These are phyloP conservation scores for Teleopsis dalmanni DNA, from an alignment of 1,140 invertebrate genomes.

Conservation along the genomic window DNA sequence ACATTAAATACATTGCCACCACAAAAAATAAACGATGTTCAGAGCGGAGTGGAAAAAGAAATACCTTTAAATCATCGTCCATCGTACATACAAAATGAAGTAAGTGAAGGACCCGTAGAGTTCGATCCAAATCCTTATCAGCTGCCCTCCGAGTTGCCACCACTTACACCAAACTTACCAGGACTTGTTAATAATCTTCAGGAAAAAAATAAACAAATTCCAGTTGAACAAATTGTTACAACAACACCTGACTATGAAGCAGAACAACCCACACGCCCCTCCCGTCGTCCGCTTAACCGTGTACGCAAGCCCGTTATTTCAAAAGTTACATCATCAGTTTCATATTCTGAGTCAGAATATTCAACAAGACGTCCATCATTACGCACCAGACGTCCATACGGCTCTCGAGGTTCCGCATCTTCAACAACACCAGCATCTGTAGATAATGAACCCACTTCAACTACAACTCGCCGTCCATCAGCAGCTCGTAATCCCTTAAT, in stretches of 20 bases:
- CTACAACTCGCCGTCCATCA: constrained; percentile 46
- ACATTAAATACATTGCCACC: constrained; percentile 20
- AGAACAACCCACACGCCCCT: constrained; percentile 44
- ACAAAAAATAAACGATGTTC: neutral
- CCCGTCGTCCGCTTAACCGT: constrained; percentile 33
- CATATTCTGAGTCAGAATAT: constrained; percentile 33
- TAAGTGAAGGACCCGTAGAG: constrained; percentile 32
- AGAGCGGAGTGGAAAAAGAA: neutral
- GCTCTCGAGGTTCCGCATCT: constrained; percentile 20
- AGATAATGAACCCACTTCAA: constrained; percentile 28
- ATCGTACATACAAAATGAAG: constrained; percentile 32
- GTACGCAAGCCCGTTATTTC: constrained; percentile 29
- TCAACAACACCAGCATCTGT: constrained; percentile 25
- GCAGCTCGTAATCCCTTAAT: constrained; percentile 32
- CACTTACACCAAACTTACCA: constrained; percentile 50
- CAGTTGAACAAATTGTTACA: constrained; percentile 23
- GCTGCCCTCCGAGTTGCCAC: constrained; percentile 44
- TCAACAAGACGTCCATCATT: constrained; percentile 17
- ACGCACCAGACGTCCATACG: constrained; percentile 32
- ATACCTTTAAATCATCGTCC: constrained; percentile 27
- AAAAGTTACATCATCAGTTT: constrained; percentile 35
- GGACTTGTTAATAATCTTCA: constrained; percentile 54
- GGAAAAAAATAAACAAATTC: constrained; percentile 42
- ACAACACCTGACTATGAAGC: constrained; percentile 24
- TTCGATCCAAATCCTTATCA: constrained; percentile 41